Evolutionary conservation across 2,113 vertebrate species (phyloP).

Genomic region (Parus major): DNA sequence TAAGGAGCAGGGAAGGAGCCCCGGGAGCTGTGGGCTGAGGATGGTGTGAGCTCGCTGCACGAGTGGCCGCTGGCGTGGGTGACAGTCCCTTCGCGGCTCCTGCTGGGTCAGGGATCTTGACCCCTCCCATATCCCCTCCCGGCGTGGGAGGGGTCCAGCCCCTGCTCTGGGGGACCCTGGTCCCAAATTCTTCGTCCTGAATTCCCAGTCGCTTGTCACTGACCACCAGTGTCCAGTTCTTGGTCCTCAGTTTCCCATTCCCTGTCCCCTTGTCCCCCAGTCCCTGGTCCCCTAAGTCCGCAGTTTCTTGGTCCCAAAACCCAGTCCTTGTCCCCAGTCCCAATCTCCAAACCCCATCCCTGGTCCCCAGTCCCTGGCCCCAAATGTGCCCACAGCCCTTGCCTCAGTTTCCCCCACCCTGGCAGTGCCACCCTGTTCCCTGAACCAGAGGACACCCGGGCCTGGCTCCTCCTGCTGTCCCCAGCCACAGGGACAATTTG

Average conservation of each 20-base stretch:
- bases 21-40: neutral
- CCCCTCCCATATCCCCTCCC: neutral
- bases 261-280: neutral
- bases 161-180: rapidly evolving
- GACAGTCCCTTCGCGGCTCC: neutral
- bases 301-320: neutral
- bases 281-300: neutral
- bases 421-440: neutral
- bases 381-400: neutral
- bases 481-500: neutral
- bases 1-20: neutral
- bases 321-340: neutral
- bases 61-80: neutral
- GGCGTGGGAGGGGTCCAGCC: neutral
- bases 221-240: neutral
- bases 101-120: neutral
- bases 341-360: neutral
- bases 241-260: neutral
- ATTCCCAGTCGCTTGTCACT: neutral
- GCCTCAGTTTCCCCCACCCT: neutral
- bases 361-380: neutral
- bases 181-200: neutral
- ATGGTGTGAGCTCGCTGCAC: neutral
- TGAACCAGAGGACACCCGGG: neutral
- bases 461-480: neutral